These are phyloP conservation scores for Pachyrhynchus sulphureomaculatus DNA, from an alignment of 1,140 invertebrate genomes.

Conservation along the genomic window DNA sequence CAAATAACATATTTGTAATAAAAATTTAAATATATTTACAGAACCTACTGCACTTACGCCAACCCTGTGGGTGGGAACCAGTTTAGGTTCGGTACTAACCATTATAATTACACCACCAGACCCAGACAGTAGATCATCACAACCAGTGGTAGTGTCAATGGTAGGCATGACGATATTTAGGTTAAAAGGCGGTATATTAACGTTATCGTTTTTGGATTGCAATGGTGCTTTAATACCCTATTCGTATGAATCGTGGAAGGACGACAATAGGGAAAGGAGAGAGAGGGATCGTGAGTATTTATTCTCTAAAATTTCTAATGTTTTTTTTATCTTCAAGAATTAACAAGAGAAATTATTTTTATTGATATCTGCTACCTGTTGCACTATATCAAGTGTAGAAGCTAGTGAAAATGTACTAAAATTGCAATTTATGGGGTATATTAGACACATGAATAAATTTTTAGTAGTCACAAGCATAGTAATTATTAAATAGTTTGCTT, in stretches of 20 bases:
- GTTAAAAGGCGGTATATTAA: constrained; percentile 89
- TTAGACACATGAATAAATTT: too few species aligned
- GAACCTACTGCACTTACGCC: constrained; percentile 74
- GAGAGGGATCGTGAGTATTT: constrained; percentile 64
- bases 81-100: constrained; percentile 90
- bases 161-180: constrained; percentile 91
- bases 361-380: too few species aligned
- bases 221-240: constrained; percentile 84
- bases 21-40: constrained; percentile 47
- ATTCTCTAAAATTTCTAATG: not conserved
- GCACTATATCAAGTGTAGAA: too few species aligned
- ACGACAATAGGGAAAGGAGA: constrained; percentile 70
- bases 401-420: too few species aligned
- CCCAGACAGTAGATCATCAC: constrained; percentile 75
- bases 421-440: too few species aligned
- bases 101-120: constrained; percentile 85
- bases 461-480: too few species aligned
- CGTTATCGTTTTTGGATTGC: constrained; percentile 94
- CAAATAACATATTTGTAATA: not conserved
- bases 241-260: constrained; percentile 84
- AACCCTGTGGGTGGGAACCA: constrained; percentile 95
- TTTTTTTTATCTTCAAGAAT: not conserved
- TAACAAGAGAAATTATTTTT: too few species aligned
- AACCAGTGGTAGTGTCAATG: constrained; percentile 87
- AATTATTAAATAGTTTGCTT: not conserved